Conservation (phyloP, 1,140 invertebrate species). For the Pantala flavescens region DNA sequence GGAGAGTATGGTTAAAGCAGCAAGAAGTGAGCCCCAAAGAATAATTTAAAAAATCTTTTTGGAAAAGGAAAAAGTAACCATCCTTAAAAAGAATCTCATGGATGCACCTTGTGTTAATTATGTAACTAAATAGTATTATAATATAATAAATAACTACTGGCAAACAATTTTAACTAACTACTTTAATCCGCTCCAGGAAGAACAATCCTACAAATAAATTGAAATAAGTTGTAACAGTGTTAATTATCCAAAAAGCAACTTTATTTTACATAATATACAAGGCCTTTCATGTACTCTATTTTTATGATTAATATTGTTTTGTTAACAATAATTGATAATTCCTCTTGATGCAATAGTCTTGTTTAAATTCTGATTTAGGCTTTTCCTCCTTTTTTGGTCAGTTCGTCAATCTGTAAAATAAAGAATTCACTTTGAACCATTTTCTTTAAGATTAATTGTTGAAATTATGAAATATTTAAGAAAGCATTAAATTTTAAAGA, state of each 20-base stretch:
- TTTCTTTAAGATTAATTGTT: not conserved
- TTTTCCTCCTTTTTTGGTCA: not conserved
- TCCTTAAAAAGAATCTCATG: no score
- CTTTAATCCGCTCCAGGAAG: not conserved
- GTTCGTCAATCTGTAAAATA: not conserved
- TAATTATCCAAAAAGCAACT: not conserved
- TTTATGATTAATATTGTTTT: not conserved
- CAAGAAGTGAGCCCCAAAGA: no score
- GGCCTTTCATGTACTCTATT: not conserved
- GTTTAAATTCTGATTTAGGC: not conserved
- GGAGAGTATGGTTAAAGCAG: no score
- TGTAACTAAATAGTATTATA: no score
- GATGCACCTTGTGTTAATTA: no score
- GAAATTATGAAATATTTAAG: not conserved
- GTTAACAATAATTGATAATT: not conserved
- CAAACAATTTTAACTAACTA: not conserved
- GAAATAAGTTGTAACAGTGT: not conserved
- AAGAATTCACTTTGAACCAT: not conserved
- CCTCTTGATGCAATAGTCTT: not conserved
- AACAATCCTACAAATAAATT: not conserved
- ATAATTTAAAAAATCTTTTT: no score
- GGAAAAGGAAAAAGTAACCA: no score
- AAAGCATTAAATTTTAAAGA: not conserved
- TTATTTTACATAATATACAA: constrained; percentile 6
- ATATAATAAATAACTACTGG: no score